phyloP scores from a whole-genome alignment of 2,797 vertebrate genomes.

The Garrulus glandarius region DNA sequence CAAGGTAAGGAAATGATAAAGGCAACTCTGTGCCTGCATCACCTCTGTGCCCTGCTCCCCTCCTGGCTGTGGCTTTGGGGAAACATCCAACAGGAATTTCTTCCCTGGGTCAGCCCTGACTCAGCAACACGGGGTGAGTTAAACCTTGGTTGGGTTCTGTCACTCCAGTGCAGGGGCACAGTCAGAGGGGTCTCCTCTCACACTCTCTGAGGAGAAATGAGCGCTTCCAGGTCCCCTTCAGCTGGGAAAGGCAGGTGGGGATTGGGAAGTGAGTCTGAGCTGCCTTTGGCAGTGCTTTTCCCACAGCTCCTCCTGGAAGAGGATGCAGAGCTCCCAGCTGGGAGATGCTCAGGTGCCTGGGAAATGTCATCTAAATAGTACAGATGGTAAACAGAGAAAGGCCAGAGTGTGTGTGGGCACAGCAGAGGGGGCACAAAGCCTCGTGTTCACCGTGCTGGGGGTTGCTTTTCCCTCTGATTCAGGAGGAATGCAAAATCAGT shows the following conservation, averaged over 20 bases:
- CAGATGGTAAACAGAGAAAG: neutral
- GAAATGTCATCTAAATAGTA: neutral
- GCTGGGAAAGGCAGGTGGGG: neutral
- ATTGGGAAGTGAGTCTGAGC: neutral
- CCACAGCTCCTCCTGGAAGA: neutral
- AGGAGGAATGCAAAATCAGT: neutral
- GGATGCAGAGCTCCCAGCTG: neutral
- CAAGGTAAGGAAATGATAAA: neutral
- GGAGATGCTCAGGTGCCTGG: neutral
- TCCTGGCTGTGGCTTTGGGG: neutral
- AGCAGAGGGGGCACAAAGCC: neutral
- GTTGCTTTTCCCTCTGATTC: neutral
- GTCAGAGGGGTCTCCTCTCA: neutral
- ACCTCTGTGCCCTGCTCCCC: neutral
- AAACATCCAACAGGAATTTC: neutral
- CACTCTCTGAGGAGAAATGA: neutral
- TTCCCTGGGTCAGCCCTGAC: neutral
- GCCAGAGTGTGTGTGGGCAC: neutral
- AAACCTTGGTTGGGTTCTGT: neutral
- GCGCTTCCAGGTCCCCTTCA: neutral
- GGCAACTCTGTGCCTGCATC: neutral
- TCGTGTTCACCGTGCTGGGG: fast-evolving
- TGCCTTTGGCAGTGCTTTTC: neutral
- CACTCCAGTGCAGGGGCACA: neutral
- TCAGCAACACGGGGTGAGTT: no score